Evolutionary conservation across 2,888 invertebrate species (phyloP).

Genomic region (Diplazon laetatorius): DNA sequence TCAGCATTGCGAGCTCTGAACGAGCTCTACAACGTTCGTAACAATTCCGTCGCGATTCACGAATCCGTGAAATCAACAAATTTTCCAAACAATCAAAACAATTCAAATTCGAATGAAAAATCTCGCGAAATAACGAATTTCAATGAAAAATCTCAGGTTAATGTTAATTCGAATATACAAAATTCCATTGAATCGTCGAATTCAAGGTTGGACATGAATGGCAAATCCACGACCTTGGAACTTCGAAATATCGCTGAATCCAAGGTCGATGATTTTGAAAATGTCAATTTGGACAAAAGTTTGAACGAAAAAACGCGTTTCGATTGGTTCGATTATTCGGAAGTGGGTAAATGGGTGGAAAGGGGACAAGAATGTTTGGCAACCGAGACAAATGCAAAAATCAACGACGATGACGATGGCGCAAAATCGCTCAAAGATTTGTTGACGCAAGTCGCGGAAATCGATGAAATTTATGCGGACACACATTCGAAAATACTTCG

Average conservation of each 20-base stretch:
- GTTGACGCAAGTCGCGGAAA: slow-evolving; percentile 90
- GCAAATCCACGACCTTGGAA: slow-evolving; percentile 1
- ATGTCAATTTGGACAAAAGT: slow-evolving; percentile 40
- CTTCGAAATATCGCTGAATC: slow-evolving; percentile 9
- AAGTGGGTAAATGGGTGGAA: slow-evolving; percentile 78
- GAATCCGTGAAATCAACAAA: slow-evolving; percentile 30
- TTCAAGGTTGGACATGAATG: too few relatives aligned
- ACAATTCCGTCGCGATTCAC: slow-evolving; percentile 63
- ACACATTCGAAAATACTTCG: slow-evolving; percentile 85
- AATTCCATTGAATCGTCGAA: too few relatives aligned
- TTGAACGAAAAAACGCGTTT: slow-evolving; percentile 65
- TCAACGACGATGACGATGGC: slow-evolving; percentile 66
- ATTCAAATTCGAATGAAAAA: not conserved
- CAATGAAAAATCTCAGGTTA: slow-evolving; percentile 28
- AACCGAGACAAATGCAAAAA: slow-evolving; percentile 65
- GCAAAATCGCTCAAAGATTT: slow-evolving; percentile 87
- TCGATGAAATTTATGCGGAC: slow-evolving; percentile 92
- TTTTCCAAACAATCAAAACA: slow-evolving; percentile 46
- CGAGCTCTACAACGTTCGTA: slow-evolving; percentile 74
- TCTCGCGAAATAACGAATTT: slow-evolving; percentile 25
- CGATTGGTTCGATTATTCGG: slow-evolving; percentile 77
- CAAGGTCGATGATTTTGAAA: slow-evolving; percentile 28
- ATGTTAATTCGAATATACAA: too few relatives aligned
- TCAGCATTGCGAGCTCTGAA: slow-evolving; percentile 78
- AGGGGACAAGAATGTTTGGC: slow-evolving; percentile 66